phyloP scores from a whole-genome alignment of 2,113 vertebrate genomes.

The Neogale vison region DNA sequence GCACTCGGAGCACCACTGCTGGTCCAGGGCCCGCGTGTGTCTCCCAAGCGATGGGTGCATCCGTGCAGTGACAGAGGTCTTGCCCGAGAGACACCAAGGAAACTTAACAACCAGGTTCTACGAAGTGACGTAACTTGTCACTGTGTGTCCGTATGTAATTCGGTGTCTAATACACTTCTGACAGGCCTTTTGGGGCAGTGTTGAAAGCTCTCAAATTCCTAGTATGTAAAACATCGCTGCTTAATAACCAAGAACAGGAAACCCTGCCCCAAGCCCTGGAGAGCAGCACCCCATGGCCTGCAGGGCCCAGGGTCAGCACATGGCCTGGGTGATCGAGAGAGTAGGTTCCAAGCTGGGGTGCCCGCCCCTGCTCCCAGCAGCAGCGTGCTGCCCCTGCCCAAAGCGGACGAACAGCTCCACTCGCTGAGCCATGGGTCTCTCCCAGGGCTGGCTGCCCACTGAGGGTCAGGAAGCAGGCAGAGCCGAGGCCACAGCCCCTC shows the following conservation, averaged over 20 bases:
- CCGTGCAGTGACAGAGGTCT: not conserved
- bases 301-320: rapidly evolving
- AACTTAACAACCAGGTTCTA: not conserved
- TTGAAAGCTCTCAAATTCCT: not conserved
- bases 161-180: not conserved
- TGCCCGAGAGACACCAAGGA: not conserved
- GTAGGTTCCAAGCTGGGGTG: not conserved
- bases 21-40: rapidly evolving
- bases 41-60: no score
- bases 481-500: not conserved
- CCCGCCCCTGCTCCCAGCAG: not conserved
- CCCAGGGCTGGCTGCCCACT: no score
- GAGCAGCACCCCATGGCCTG: not conserved
- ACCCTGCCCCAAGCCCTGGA: not conserved
- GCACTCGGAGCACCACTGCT: not conserved
- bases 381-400: not conserved
- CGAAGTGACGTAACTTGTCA: not conserved
- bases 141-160: not conserved
- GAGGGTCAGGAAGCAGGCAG: not conserved
- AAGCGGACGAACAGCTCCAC: rapidly evolving
- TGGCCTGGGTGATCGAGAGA: rapidly evolving
- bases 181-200: not conserved
- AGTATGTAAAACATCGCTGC: not conserved
- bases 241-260: not conserved
- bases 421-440: not conserved